Conservation (phyloP, 2,113 vertebrate species). For the Parotia lawesii region DNA sequence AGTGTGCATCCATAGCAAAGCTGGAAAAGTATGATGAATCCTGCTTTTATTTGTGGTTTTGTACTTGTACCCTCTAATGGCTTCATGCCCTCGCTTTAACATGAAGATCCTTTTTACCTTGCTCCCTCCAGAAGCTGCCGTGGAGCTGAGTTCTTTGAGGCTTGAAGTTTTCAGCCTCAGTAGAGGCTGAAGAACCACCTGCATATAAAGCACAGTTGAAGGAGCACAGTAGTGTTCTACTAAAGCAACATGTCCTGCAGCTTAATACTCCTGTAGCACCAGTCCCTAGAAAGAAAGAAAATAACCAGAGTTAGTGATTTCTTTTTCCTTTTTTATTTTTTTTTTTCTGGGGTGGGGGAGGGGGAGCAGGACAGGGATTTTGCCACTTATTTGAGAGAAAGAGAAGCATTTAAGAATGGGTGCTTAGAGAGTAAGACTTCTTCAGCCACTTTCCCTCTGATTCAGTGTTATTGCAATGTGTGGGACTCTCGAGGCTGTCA, state of each 20-base stretch:
- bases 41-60: not conserved
- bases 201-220: not conserved
- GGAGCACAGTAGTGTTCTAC: not conserved
- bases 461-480: constrained; percentile 2
- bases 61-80: not conserved
- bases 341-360: no score
- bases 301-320: not conserved
- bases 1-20: not conserved
- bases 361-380: not conserved
- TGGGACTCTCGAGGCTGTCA: constrained; percentile 34
- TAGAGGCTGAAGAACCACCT: not conserved
- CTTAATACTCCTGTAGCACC: not conserved
- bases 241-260: not conserved
- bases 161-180: not conserved
- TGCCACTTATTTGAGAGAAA: not conserved
- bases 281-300: not conserved
- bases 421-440: not conserved
- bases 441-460: constrained; percentile 33
- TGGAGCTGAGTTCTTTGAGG: not conserved
- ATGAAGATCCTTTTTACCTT: not conserved
- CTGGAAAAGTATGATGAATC: not conserved
- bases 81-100: not conserved
- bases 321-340: not conserved
- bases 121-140: not conserved
- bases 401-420: not conserved